phyloP scores from a whole-genome alignment of 2,113 vertebrate genomes.

The Trematocara unimaculatum region DNA sequence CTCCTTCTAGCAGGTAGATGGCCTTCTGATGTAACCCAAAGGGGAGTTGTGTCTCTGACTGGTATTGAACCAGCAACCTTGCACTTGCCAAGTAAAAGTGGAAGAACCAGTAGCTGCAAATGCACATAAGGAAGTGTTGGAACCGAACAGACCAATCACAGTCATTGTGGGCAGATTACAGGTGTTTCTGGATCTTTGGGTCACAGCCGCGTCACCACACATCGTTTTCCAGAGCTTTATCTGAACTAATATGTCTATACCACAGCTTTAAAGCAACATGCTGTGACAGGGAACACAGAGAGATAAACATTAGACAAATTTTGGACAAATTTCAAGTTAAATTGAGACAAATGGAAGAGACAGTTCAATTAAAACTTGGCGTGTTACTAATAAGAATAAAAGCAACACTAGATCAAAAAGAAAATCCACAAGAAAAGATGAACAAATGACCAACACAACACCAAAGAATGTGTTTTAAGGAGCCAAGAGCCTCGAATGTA shows the following conservation, averaged over 20 bases:
- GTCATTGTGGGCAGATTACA: not conserved
- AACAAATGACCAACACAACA: not conserved
- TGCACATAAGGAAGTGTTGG: not conserved
- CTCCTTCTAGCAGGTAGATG: not conserved
- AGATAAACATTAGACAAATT: not conserved
- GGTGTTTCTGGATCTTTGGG: not conserved
- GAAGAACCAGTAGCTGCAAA: not conserved
- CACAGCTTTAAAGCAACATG: not conserved
- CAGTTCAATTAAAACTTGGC: not conserved
- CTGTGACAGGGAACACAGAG: not conserved
- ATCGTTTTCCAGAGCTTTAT: not conserved
- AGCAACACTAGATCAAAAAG: not conserved
- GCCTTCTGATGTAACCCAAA: not conserved
- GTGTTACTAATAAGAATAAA: not conserved
- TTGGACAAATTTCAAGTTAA: not conserved
- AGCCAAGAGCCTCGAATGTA: not conserved
- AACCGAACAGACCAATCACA: not conserved
- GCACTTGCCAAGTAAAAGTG: not conserved
- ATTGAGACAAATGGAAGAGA: not conserved
- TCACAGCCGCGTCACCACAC: not conserved
- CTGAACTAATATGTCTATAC: not conserved
- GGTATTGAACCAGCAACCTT: not conserved
- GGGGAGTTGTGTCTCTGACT: not conserved
- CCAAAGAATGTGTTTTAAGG: not conserved
- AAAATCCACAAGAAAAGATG: not conserved